Conservation (phyloP, 1,140 invertebrate species). For the Glossosoma conforme region DNA sequence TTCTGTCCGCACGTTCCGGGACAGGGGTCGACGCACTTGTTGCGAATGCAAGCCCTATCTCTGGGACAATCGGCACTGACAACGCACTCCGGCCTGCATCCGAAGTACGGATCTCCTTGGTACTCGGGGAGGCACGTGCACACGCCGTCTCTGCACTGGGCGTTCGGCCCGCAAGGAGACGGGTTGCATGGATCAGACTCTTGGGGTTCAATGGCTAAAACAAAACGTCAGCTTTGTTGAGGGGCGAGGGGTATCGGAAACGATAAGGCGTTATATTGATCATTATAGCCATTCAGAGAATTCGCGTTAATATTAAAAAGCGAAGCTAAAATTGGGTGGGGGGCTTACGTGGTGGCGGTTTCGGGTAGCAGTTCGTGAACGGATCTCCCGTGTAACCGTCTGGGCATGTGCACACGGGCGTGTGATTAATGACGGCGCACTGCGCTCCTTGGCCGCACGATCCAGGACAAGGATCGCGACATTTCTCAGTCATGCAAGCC, state of each 20-base stretch:
- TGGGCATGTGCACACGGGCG: constrained; percentile 63
- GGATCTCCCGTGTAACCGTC: constrained; percentile 66
- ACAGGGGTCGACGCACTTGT: constrained; percentile 72
- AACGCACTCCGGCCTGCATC: constrained; percentile 78
- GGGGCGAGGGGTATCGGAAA: constrained; percentile 30
- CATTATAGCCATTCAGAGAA: constrained; percentile 17
- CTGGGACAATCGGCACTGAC: constrained; percentile 76
- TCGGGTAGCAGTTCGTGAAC: constrained; percentile 53
- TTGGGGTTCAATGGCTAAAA: constrained; percentile 21
- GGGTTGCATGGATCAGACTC: constrained; percentile 49
- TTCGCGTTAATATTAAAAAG: too few species aligned
- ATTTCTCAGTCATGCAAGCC: constrained; percentile 67
- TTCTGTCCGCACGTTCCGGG: constrained; percentile 69
- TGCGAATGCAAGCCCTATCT: constrained; percentile 67
- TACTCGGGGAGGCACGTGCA: constrained; percentile 62
- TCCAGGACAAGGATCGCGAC: constrained; percentile 65
- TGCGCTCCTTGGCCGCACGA: constrained; percentile 61
- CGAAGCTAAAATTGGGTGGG: too few species aligned
- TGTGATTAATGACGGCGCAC: constrained; percentile 64
- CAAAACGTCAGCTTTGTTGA: constrained; percentile 50
- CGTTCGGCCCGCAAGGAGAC: constrained; percentile 58
- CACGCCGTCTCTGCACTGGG: constrained; percentile 48
- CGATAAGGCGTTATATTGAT: too few species aligned
- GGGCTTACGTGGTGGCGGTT: constrained; percentile 35
- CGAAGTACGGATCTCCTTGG: constrained; percentile 60